Percentiles rank a stretch among this genome's conserved stretches.
phyloP scores from a whole-genome alignment of 2,113 vertebrate genomes.

The Caretta caretta region DNA sequence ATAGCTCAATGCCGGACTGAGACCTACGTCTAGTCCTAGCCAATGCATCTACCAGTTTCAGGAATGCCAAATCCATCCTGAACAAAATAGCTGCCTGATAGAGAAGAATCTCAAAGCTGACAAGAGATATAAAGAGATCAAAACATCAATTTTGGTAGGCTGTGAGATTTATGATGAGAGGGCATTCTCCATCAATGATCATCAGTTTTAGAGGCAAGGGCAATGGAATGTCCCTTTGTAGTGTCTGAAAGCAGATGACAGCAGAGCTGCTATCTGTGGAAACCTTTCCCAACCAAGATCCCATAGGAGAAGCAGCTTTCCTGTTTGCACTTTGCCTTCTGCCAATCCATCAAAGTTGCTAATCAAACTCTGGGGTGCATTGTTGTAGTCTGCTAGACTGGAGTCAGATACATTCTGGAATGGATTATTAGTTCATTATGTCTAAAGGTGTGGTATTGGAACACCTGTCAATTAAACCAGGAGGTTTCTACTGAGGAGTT shows the following conservation, averaged over 20 bases:
- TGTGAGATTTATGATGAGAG: neutral
- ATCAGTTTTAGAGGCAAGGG: neutral
- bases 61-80: neutral
- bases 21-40: neutral
- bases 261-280: neutral
- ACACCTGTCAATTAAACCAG: neutral
- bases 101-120: neutral
- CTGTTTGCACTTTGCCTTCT: neutral
- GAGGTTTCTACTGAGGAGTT: neutral
- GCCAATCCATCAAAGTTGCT: neutral
- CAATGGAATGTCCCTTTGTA: neutral
- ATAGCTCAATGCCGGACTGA: neutral
- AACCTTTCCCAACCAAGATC: neutral
- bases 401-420: neutral
- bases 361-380: neutral
- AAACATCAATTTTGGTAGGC: neutral
- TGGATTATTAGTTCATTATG: neutral
- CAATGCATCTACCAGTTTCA: constrained; percentile 5
- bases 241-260: neutral
- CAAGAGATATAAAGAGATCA: accelerated
- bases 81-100: neutral
- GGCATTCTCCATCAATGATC: neutral
- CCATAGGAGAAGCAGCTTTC: neutral
- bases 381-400: neutral
- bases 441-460: neutral